Percentiles rank a stretch among this genome's conserved stretches.
Conservation (phyloP, 2,797 vertebrate genomes). For the Peromyscus melanophrys region DNA sequence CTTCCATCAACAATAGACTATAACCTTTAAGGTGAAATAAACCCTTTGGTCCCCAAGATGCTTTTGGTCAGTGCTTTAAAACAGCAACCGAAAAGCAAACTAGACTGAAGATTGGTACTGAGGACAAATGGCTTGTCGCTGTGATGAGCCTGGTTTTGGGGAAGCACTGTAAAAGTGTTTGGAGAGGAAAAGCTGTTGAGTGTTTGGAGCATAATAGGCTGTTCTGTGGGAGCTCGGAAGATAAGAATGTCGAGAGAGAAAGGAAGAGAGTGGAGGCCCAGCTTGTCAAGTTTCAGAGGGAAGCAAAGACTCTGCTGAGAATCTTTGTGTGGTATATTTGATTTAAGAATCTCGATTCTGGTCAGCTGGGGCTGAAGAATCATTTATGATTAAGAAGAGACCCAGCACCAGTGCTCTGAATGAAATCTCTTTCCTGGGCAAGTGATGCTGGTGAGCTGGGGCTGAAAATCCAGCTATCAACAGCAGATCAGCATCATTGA, state of each 20-base stretch:
- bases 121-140: no score
- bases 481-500: no score
- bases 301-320: not conserved
- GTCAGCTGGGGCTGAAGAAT: not conserved
- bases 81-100: not conserved
- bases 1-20: not conserved
- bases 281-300: not conserved
- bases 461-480: not conserved
- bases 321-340: conserved; percentile 4
- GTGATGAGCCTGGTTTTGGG: not conserved
- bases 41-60: not conserved
- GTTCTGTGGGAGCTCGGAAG: not conserved
- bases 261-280: not conserved
- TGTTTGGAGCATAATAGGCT: not conserved
- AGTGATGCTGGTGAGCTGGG: not conserved
- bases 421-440: not conserved
- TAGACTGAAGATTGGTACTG: not conserved
- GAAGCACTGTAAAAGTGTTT: no score
- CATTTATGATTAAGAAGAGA: not conserved
- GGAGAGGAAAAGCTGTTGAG: not conserved
- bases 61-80: not conserved
- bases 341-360: not conserved
- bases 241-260: not conserved
- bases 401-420: not conserved
- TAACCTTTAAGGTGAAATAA: not conserved